These are phyloP conservation scores for Conomelus anceps DNA, from an alignment of 2,888 invertebrate genomes.

Conservation along the genomic window DNA sequence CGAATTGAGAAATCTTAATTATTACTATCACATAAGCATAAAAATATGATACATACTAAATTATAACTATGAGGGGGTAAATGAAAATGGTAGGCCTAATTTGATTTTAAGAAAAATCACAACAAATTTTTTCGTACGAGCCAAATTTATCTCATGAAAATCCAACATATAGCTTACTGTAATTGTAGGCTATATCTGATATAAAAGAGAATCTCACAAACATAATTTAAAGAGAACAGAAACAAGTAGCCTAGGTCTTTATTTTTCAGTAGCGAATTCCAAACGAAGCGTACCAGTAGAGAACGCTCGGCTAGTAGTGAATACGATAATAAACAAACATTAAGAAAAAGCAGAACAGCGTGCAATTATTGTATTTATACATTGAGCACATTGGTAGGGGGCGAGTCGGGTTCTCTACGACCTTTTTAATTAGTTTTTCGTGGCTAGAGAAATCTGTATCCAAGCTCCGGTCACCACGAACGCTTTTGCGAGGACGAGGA, in stretches of 20 bases:
- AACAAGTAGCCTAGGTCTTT: neutral
- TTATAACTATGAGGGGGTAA: too few relatives aligned
- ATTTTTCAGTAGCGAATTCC: neutral
- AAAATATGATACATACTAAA: too few relatives aligned
- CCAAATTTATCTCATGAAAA: too few relatives aligned
- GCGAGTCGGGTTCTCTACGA: neutral
- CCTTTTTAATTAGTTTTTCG: constrained; percentile 12
- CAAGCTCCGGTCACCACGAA: neutral
- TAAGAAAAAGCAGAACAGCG: neutral
- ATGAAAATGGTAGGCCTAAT: too few relatives aligned
- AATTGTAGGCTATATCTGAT: neutral
- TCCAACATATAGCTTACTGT: neutral
- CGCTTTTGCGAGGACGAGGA: neutral
- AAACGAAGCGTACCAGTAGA: neutral
- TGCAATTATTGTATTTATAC: neutral
- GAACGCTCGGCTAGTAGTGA: neutral
- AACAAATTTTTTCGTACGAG: neutral
- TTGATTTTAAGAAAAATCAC: neutral
- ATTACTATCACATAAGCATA: too few relatives aligned
- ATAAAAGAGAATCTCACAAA: neutral
- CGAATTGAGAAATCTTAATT: too few relatives aligned
- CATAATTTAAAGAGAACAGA: neutral
- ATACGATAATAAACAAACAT: neutral
- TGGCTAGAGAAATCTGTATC: constrained; percentile 6
- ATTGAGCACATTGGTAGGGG: neutral